These are phyloP conservation scores for Pterostichus niger DNA, from an alignment of 2,888 invertebrate species.

Conservation along the genomic window DNA sequence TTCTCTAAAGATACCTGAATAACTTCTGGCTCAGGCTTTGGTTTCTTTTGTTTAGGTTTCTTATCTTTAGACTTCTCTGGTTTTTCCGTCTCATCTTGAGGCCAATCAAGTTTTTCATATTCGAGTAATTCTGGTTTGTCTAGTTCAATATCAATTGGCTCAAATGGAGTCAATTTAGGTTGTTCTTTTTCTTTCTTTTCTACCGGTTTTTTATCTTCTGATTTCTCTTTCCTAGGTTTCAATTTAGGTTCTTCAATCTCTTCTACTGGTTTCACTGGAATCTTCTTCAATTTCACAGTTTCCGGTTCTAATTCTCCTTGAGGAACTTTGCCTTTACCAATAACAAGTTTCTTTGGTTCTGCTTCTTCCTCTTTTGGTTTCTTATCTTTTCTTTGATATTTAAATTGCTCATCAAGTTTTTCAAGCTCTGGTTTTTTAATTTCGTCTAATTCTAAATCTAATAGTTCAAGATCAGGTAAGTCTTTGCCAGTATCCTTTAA, in stretches of 20 bases:
- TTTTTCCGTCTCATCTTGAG: conserved; percentile 74
- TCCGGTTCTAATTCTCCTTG: conserved; percentile 75
- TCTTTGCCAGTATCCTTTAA: conserved; percentile 75
- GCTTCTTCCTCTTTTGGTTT: conserved; percentile 76
- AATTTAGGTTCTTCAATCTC: conserved; percentile 73
- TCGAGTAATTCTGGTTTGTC: conserved; percentile 75
- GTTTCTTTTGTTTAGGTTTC: conserved; percentile 72
- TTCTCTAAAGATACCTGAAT: conserved; percentile 73
- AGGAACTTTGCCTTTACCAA: conserved; percentile 79
- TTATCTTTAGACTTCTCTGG: conserved; percentile 73
- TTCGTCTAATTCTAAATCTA: conserved; percentile 76
- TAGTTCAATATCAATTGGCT: conserved; percentile 75
- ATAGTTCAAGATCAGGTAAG: conserved; percentile 76
- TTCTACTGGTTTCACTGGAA: conserved; percentile 76
- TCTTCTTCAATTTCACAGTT: conserved; percentile 79
- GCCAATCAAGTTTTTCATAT: conserved; percentile 75
- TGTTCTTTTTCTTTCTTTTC: conserved; percentile 74
- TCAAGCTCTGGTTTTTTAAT: conserved; percentile 75
- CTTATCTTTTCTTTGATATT: conserved; percentile 76
- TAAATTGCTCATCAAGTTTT: conserved; percentile 75
- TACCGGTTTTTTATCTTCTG: conserved; percentile 74
- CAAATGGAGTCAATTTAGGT: conserved; percentile 74
- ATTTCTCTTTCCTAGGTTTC: conserved; percentile 72
- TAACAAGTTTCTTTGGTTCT: conserved; percentile 75
- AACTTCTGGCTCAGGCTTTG: conserved; percentile 76